phyloP scores from a whole-genome alignment of 2,797 vertebrate species.

The Myoxocephalus aenaeus region DNA sequence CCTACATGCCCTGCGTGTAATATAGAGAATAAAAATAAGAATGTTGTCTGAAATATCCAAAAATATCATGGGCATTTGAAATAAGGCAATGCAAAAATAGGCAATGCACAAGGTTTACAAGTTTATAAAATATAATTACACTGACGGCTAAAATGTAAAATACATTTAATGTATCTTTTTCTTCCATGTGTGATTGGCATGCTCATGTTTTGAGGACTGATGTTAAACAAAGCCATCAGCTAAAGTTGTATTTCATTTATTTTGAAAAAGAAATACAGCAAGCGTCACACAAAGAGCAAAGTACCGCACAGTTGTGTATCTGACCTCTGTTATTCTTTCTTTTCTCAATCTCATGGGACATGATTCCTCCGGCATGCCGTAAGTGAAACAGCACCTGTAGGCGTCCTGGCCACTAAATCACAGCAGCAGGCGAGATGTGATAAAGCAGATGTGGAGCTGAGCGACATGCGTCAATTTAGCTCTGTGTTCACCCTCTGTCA shows the following conservation, averaged over 20 bases:
- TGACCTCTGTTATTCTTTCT: conserved; percentile 52
- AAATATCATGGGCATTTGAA: background rate
- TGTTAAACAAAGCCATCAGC: background rate
- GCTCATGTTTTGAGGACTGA: background rate
- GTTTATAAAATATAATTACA: background rate
- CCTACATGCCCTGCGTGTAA: background rate
- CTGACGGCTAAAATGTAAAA: background rate
- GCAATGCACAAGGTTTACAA: background rate
- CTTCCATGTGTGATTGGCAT: background rate
- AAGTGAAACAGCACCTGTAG: conserved; percentile 66
- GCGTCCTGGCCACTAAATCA: conserved; percentile 56
- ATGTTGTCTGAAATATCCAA: background rate
- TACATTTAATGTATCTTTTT: background rate
- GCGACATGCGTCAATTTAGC: conserved; percentile 40
- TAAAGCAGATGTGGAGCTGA: conserved; percentile 53
- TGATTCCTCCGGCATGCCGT: conserved; percentile 42
- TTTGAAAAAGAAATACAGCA: background rate
- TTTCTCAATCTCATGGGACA: conserved; percentile 56
- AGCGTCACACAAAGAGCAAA: conserved; percentile 15
- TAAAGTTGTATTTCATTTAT: background rate
- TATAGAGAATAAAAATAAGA: background rate
- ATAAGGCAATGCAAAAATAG: background rate
- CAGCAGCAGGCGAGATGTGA: conserved; percentile 52
- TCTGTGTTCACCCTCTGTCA: conserved; percentile 46
- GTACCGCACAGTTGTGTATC: conserved; percentile 5